These are phyloP conservation scores for Malthinus flaveolus DNA, from an alignment of 2,888 invertebrate species.

Conservation along the genomic window DNA sequence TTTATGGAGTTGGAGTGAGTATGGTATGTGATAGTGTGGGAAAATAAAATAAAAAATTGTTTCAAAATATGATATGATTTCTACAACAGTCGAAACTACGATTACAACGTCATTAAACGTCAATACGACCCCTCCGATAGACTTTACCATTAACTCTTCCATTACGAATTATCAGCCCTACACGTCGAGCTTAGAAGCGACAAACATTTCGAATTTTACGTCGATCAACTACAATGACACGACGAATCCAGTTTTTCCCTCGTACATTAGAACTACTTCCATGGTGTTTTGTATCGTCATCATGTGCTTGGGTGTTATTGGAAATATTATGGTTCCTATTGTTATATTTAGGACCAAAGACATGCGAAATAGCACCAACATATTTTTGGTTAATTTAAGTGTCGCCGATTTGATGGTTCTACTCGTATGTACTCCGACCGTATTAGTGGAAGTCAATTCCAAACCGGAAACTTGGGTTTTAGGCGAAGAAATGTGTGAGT, in stretches of 20 bases:
- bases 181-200: conserved; percentile 14
- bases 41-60: conserved; percentile 15
- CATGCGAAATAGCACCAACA: conserved; percentile 93
- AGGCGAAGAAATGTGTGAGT: conserved; percentile 93
- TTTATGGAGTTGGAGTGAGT: conserved; percentile 7
- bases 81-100: conserved; percentile 37
- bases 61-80: conserved; percentile 50
- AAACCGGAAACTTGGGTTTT: conserved; percentile 91
- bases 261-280: conserved; percentile 85
- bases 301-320: conserved; percentile 87
- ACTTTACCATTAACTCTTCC: conserved; percentile 22
- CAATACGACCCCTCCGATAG: conserved; percentile 23
- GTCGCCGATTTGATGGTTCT: conserved; percentile 91
- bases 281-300: conserved; percentile 87
- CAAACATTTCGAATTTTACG: conserved; percentile 27
- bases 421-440: conserved; percentile 89
- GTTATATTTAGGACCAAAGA: conserved; percentile 91
- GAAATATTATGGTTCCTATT: conserved; percentile 91
- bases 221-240: conserved; percentile 43
- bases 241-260: conserved; percentile 63
- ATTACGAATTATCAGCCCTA: conserved; percentile 24
- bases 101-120: conserved; percentile 23
- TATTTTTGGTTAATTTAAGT: conserved; percentile 91
- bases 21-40: conserved; percentile 8
- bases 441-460: conserved; percentile 91